Percentiles rank a stretch among this genome's conserved stretches.
Conservation (phyloP, 2,113 vertebrate genomes). For the Labrus mixtus region DNA sequence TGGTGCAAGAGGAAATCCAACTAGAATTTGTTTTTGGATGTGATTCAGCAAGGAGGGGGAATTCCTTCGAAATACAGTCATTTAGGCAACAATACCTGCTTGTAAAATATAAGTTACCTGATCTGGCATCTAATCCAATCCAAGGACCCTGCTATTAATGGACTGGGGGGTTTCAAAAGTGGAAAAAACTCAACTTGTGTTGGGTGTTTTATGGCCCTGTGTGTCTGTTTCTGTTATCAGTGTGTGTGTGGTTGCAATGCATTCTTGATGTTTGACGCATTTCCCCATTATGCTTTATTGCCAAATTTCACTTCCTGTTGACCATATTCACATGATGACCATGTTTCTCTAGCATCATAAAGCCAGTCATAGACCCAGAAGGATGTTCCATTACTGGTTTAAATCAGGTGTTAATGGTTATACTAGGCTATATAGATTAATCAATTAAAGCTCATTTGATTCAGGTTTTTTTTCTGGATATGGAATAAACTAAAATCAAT, state of each 20-base stretch:
- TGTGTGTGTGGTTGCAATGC: neutral
- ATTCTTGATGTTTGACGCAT: constrained; percentile 1
- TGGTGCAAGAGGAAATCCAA: constrained; percentile 54
- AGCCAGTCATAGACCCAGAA: no score
- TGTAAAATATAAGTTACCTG: constrained; percentile 18
- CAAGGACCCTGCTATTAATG: constrained; percentile 37
- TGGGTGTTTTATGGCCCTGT: neutral
- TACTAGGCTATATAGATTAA: no score
- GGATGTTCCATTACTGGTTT: no score
- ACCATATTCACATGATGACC: neutral
- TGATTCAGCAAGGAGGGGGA: constrained; percentile 26
- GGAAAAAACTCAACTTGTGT: constrained; percentile 13
- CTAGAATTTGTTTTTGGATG: constrained; percentile 47
- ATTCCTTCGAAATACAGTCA: constrained; percentile 56
- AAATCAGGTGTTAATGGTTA: no score
- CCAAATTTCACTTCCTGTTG: constrained; percentile 16
- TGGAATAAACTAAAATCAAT: no score
- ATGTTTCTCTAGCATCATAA: neutral
- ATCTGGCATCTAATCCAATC: constrained; percentile 26
- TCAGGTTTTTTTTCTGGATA: no score
- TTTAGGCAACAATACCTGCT: constrained; percentile 9
- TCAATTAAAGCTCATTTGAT: no score
- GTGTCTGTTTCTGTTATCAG: neutral
- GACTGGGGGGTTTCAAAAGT: constrained; percentile 30
- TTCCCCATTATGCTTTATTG: constrained; percentile 40